Base-by-base conservation (phyloP, 2,113 vertebrate genomes). In the Pteruthius melanotis region DNA sequence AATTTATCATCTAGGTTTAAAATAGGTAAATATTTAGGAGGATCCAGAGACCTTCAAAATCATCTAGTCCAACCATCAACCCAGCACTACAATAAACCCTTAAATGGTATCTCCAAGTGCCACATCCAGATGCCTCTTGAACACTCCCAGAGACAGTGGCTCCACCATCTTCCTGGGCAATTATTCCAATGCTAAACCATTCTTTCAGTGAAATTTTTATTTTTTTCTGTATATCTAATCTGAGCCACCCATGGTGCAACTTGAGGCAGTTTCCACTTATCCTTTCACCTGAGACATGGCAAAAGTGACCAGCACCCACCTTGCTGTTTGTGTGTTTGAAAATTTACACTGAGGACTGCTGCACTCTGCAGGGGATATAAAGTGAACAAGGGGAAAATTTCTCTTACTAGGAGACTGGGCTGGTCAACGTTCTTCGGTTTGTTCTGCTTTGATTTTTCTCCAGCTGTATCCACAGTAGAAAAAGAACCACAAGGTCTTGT, bases 381-480 rank as follows among this genome's bases (percentile, higher is more conserved):
- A 74, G 3, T 26, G 6, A 89, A 8, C 12, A 57, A 69, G 9
- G 4, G 13, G 28, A 4, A 20, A 8, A 35, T 45, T 80, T 56
- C 10, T 45, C 7, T 47, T 64, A 3, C 33, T 30, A 20, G 9
- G 31, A 15, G 1, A 17, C 8, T 28, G 7, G 13, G 6, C 7
- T 50, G 26, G n/a, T 72, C n/a, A 53, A 13, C 6, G 59, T 56
- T 45, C 18, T 79, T 72, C 50, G 16, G 9, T 64, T 64, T 50
- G 3, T 71, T 80, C 47, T 88, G 21, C 11, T 83, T 74, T 54
- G 18, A 3, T 65, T 94, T 95, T 92, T 61, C 31, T 74, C 26
- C 45, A 45, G 0, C 10, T 17, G 0, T 60, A 69, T 23, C 40
- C 13, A 26, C 0, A 0, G 13, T 20, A 60, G 10, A 22, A 39